These are phyloP conservation scores for Chamaea fasciata DNA, from an alignment of 2,113 vertebrate genomes.

Conservation along the genomic window DNA sequence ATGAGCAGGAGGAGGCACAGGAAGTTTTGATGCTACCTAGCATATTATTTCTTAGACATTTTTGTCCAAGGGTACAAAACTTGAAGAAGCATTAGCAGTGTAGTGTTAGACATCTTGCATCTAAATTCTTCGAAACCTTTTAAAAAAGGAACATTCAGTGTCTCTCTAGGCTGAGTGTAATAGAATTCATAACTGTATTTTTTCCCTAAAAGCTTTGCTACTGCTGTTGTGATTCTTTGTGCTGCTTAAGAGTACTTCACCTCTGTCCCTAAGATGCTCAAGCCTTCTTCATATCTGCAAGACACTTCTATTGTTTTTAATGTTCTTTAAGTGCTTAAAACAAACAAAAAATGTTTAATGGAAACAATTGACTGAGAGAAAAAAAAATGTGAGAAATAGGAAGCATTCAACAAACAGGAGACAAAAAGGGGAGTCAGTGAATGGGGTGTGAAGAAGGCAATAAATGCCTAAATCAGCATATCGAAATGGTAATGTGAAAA, in stretches of 20 bases:
- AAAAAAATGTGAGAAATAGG: background rate
- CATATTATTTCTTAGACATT: background rate
- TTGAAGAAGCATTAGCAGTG: rapidly evolving
- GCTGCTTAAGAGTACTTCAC: background rate
- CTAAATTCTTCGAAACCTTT: background rate
- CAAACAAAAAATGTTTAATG: background rate
- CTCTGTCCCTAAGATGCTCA: background rate
- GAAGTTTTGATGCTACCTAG: background rate
- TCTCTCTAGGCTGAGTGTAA: background rate
- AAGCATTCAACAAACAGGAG: background rate
- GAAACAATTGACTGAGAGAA: background rate
- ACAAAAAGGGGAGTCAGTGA: background rate
- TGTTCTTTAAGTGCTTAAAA: background rate
- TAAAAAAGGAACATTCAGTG: background rate
- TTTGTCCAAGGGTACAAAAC: background rate
- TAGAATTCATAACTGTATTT: background rate
- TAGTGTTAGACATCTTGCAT: background rate
- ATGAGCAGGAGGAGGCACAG: background rate
- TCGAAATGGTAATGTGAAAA: background rate
- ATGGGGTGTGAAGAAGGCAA: background rate
- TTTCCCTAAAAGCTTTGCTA: background rate
- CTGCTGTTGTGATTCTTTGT: background rate
- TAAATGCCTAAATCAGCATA: background rate
- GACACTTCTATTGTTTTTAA: background rate
- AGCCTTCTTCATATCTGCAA: background rate